These are phyloP conservation scores for Euschistus heros DNA, from an alignment of 1,140 invertebrate genomes.

Conservation along the genomic window DNA sequence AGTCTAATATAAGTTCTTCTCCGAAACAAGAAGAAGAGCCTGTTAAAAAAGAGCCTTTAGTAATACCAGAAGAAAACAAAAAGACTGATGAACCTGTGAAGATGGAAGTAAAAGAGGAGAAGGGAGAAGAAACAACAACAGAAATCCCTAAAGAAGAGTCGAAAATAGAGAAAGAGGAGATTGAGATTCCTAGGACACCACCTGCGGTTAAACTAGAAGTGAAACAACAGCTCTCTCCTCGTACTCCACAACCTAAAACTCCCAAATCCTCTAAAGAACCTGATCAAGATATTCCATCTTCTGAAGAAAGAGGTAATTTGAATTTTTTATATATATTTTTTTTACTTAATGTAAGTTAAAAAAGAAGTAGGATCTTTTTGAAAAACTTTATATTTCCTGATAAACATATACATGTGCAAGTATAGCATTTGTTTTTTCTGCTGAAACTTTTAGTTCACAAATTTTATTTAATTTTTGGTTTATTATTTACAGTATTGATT, in stretches of 20 bases:
- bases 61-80: not conserved
- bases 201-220: not conserved
- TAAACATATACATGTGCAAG: no score
- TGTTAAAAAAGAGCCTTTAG: constrained; percentile 16
- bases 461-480: no score
- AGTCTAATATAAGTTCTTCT: constrained; percentile 20
- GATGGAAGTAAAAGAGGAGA: not conserved
- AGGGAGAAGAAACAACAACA: not conserved
- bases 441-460: no score
- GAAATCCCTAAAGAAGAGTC: not conserved
- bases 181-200: not conserved
- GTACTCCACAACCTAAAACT: not conserved
- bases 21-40: constrained; percentile 27
- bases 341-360: no score
- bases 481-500: no score
- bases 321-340: no score
- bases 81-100: not conserved
- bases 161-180: not conserved
- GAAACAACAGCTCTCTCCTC: not conserved
- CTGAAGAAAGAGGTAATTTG: constrained; percentile 9
- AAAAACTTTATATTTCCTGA: no score
- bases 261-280: not conserved
- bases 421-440: no score
- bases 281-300: not conserved
- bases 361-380: no score